These are phyloP conservation scores for Oplegnathus fasciatus DNA, from an alignment of 2,113 vertebrate genomes.

Conservation along the genomic window DNA sequence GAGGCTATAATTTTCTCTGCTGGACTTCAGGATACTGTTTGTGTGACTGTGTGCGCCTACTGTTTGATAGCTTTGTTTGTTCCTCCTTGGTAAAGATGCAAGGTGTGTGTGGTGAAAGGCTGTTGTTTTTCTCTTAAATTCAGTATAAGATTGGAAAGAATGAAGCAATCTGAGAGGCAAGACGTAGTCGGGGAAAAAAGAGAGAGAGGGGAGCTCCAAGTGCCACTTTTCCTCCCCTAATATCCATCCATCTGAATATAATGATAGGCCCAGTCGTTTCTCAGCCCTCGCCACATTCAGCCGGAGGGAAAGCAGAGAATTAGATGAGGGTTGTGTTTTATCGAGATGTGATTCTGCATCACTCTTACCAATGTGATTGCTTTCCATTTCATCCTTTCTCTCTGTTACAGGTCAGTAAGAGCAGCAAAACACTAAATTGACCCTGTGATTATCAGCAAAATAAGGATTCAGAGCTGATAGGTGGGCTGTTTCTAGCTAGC, in stretches of 20 bases:
- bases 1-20: constrained; percentile 1
- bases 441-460: constrained; percentile 7
- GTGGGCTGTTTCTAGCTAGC: background rate
- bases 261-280: constrained; percentile 12
- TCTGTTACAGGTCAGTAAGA: background rate
- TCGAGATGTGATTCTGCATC: constrained; percentile 4
- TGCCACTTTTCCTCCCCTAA: constrained; percentile 9
- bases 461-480: background rate
- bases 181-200: rapidly evolving
- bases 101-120: background rate
- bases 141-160: background rate
- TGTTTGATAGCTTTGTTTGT: background rate
- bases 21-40: background rate
- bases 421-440: background rate
- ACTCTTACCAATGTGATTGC: background rate
- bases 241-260: constrained; percentile 36
- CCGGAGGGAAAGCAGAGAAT: background rate
- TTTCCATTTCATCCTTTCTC: constrained; percentile 2
- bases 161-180: background rate
- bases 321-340: background rate
- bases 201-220: background rate
- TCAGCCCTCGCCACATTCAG: constrained; percentile 14
- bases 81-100: background rate
- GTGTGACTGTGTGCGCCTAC: background rate
- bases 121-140: background rate